Evolutionary conservation across 92 coral and sea anemone genomes (phyloP).

Genomic region (Phenganax stokvisi): DNA sequence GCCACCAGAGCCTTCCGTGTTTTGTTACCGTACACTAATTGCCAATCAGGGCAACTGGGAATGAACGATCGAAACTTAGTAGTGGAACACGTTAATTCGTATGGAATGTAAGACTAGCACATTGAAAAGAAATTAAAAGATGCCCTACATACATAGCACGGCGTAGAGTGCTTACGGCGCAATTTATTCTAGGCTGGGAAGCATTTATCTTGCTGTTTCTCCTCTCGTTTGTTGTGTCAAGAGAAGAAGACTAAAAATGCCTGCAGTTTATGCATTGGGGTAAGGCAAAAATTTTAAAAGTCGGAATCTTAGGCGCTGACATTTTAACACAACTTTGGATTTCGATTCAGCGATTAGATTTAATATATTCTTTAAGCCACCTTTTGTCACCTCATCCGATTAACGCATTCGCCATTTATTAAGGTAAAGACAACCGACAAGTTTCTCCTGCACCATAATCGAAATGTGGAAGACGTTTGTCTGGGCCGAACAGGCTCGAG

Average conservation of each 20-base stretch:
- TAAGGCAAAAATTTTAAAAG: not conserved
- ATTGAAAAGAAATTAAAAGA: slow-evolving; percentile 18
- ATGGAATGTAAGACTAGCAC: slow-evolving; percentile 1
- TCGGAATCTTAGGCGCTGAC: not conserved
- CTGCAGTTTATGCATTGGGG: not conserved
- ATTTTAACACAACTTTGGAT: not conserved
- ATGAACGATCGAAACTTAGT: not conserved
- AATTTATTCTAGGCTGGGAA: not conserved
- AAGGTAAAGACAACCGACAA: slow-evolving; percentile 35
- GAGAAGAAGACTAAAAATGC: not conserved
- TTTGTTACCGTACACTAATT: not conserved
- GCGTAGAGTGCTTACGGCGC: not conserved
- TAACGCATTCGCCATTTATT: slow-evolving; percentile 24
- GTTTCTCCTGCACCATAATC: slow-evolving; percentile 15
- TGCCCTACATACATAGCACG: slow-evolving; percentile 10
- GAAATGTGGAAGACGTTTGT: slow-evolving; percentile 1
- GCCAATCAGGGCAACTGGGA: not conserved
- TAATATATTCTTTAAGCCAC: slow-evolving; percentile 26
- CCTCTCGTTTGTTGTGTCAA: not conserved
- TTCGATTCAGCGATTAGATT: slow-evolving; percentile 1
- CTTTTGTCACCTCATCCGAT: slow-evolving; percentile 33
- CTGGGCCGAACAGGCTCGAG: slow-evolving; percentile 10
- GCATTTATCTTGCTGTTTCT: not conserved
- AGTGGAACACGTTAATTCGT: not conserved
- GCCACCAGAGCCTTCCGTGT: not conserved